Percentiles rank a stretch among this genome's conserved stretches.
These are phyloP conservation scores for Enteromius afrohamiltoni DNA, from an alignment of 2,797 vertebrate species.

Conservation along the genomic window DNA sequence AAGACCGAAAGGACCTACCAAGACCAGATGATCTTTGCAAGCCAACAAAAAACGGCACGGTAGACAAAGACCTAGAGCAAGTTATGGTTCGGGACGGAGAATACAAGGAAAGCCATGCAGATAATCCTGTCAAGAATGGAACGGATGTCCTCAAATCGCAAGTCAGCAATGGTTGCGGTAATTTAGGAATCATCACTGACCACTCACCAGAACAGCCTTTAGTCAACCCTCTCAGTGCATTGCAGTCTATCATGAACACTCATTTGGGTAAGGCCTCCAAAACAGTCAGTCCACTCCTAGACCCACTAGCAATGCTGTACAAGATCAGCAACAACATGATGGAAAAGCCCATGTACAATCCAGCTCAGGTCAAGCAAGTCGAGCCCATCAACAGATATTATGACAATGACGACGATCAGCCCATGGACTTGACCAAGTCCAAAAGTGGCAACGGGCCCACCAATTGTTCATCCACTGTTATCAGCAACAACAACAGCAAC, in stretches of 20 bases:
- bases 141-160: slow-evolving; percentile 82
- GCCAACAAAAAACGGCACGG: slow-evolving; percentile 74
- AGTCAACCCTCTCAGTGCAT: slow-evolving; percentile 93
- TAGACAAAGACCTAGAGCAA: slow-evolving; percentile 73
- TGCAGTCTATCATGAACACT: slow-evolving; percentile 99
- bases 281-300: slow-evolving; percentile 86
- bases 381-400: slow-evolving; percentile 87
- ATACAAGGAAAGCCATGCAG: slow-evolving; percentile 79
- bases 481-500: slow-evolving; percentile 68
- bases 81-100: slow-evolving; percentile 68
- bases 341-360: slow-evolving; percentile 90
- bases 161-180: slow-evolving; percentile 88
- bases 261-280: slow-evolving; percentile 96
- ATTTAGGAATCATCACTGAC: slow-evolving; percentile 94
- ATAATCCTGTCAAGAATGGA: slow-evolving; percentile 85
- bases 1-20: slow-evolving; percentile 60
- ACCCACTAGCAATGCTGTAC: slow-evolving; percentile 94
- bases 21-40: slow-evolving; percentile 68
- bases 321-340: slow-evolving; percentile 98
- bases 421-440: slow-evolving; percentile 97
- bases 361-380: slow-evolving; percentile 83
- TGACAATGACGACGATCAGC: slow-evolving; percentile 89
- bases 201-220: slow-evolving; percentile 94
- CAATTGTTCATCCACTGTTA: slow-evolving; percentile 63
- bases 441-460: slow-evolving; percentile 77